Evolutionary conservation across 1,140 invertebrate species (phyloP), one percentile per base, ranked within the genome.

Genomic region (Apolygus lucorum): DNA sequence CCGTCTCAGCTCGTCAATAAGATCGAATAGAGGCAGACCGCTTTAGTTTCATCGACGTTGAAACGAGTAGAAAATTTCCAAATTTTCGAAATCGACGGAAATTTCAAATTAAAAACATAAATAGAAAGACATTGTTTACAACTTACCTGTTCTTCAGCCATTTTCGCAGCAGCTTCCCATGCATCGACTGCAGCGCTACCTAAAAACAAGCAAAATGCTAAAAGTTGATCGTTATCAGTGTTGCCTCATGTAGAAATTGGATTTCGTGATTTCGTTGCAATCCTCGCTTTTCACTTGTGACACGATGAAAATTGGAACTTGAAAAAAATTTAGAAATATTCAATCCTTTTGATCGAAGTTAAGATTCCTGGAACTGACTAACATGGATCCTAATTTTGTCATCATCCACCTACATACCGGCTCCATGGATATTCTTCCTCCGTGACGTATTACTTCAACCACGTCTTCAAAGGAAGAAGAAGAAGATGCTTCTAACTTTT

Each of bases 71-170:
- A 42, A 42, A 42, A 42, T 42, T 42, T 42, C 34, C 17, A 42
- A 42, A 4, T 4, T 42, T n/a, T n/a, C 26, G 22, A 64, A 69
- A 62, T 49, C 34, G 52, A 8, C 13, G 14, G 62, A 69, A 17
- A 34, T 4, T 28, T 68, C 34, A 25, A 59, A 14, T 8, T 42
- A 42, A 42, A 42, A 42, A 42, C 34, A 42, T 42, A 42, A 42
- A 42, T 42, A 28, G 22, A 69, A 62, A 28, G 62, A 73, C 21
- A 76, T 77, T 78, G 72, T 75, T 79, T 76, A 75, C 74, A 74
- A 80, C 79, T 81, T 79, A 84, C 83, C 82, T 84, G 83, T 81
- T 84, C 82, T 74, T 84, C 83, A 81, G 83, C 83, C 83, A 85
- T 85, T 83, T 83, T 73, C 52, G 28, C 54, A 26, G 65, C 69